Conservation (phyloP, 2,888 invertebrate species). For the Allophyes oxyacanthae region DNA sequence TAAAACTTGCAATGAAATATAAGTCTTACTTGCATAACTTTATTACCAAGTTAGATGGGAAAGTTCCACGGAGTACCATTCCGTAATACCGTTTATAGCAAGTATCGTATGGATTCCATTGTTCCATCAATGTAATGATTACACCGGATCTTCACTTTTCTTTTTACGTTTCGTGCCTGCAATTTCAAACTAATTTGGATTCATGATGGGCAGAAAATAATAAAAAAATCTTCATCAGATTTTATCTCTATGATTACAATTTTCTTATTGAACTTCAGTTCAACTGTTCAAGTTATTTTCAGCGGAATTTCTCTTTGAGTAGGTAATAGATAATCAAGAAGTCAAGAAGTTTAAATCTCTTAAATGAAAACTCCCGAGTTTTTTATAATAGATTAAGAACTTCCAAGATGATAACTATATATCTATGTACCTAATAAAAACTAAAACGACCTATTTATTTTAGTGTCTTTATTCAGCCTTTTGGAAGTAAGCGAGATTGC, state of each 20-base stretch:
- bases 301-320: background rate
- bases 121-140: conserved; percentile 51
- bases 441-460: too few relatives aligned
- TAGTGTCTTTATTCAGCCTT: too few relatives aligned
- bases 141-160: conserved; percentile 46
- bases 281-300: background rate
- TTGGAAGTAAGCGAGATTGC: too few relatives aligned
- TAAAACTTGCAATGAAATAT: conserved; percentile 43
- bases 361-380: too few relatives aligned
- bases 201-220: conserved; percentile 25
- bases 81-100: conserved; percentile 54
- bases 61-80: conserved; percentile 58
- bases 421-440: too few relatives aligned
- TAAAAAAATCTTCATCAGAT: conserved; percentile 8
- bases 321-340: background rate
- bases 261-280: conserved; percentile 9
- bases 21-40: conserved; percentile 58
- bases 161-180: conserved; percentile 36
- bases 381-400: too few relatives aligned
- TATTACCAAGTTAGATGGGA: conserved; percentile 60
- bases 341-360: too few relatives aligned
- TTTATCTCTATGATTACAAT: conserved; percentile 16
- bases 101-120: conserved; percentile 54
- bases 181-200: conserved; percentile 38
- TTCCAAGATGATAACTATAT: too few relatives aligned